phyloP scores from a whole-genome alignment of 2,113 vertebrate genomes.

The Elephas maximus region DNA sequence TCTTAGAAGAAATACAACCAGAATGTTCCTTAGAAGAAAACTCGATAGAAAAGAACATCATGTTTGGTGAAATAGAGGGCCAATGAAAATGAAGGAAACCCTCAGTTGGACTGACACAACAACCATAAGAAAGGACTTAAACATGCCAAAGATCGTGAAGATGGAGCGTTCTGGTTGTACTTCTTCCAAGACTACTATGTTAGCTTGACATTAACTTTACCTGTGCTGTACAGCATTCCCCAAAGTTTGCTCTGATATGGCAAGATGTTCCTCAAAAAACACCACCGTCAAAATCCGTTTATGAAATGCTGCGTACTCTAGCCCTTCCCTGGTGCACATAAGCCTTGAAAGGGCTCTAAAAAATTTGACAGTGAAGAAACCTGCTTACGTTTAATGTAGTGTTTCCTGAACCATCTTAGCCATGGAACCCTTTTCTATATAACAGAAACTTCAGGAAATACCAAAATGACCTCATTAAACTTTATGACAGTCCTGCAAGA shows the following conservation, averaged over 20 bases:
- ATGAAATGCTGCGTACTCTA: background rate
- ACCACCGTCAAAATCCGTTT: background rate
- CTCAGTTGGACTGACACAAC: too few species aligned
- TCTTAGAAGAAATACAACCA: too few species aligned
- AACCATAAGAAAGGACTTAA: too few species aligned
- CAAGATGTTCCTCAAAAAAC: background rate
- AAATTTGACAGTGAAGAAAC: conserved; percentile 40
- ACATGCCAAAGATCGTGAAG: too few species aligned
- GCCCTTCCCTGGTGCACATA: background rate
- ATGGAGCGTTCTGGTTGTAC: too few species aligned
- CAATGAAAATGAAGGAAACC: too few species aligned
- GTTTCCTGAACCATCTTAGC: conserved; percentile 16
- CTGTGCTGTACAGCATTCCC: background rate
- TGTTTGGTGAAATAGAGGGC: too few species aligned
- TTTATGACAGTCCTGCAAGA: background rate
- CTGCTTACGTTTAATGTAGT: background rate
- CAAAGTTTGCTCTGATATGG: background rate
- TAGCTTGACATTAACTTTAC: background rate
- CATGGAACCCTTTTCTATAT: background rate
- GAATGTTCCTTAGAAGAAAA: too few species aligned
- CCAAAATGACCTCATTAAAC: conserved; percentile 24
- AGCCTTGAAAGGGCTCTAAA: background rate
- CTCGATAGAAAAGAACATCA: too few species aligned
- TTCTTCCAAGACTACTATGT: too few species aligned
- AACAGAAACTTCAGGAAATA: background rate